Base-by-base conservation (phyloP, 2,113 vertebrate species). In the Hepsetus odoe region DNA sequence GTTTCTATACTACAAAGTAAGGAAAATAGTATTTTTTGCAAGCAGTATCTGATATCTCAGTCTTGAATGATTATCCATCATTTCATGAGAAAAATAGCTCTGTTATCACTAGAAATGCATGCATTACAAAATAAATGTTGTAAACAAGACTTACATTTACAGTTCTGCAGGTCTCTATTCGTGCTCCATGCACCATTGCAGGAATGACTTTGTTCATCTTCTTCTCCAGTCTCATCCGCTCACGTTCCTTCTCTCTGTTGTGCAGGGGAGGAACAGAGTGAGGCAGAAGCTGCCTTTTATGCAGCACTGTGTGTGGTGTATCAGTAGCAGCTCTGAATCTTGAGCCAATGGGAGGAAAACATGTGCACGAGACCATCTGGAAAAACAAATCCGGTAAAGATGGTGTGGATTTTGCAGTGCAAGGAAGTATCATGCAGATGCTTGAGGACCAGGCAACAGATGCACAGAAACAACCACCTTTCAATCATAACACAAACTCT, bases 341-440 rank as follows among this genome's bases (percentile, higher is more conserved):
- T 8, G 68, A 83, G 80, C 89, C 90, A 92, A 92, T 92, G 80
- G 55, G 84, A 89, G 77, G 84, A 83, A 89, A 91, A 87, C 90
- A 86, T 89, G 87, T 90, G 90, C 90, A 87, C 70, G 73, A 83
- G 85, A 85, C 89, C 91, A 92, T 93, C 91, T 94, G 92, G 91
- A 92, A 92, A 92, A 92, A 91, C 82, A 91, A 92, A 94, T 92
- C 91, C 90, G 82, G 83, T 91, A 87, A 90, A 90, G 87, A 89
- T 88, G 90, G 86, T 79, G 77, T 90, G 85, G 90, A 89, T 89
- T 91, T 90, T 82, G 70, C 82, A 82, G 85, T 68, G 72, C 9
- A 46, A 42, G 81, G 74, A 80, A 85, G 83, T 83, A 72, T 78
- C 72, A 87, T 85, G 87, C 91, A 91, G 90, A 89, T 91, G 91